Percentiles rank a stretch among this genome's conserved stretches.
Evolutionary conservation across 2,113 vertebrate species (phyloP).

Genomic region (Heterotis niloticus): DNA sequence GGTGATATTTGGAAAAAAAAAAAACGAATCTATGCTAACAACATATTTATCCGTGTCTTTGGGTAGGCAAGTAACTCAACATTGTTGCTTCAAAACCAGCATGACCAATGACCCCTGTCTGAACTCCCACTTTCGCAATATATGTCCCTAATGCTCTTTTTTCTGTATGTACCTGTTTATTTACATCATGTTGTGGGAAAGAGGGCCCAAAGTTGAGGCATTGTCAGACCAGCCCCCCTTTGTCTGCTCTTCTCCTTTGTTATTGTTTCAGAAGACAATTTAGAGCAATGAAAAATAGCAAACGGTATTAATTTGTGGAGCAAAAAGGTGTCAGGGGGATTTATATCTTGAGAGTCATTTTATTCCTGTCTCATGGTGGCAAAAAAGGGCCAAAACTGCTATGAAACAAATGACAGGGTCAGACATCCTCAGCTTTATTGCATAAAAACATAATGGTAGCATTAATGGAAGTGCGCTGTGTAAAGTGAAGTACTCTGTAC

Average conservation of each 20-base stretch:
- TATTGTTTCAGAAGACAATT: neutral
- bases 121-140: conserved; percentile 1
- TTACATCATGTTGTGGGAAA: neutral
- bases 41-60: conserved; percentile 13
- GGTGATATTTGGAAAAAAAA: conserved; percentile 10
- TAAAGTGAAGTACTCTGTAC: neutral
- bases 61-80: neutral
- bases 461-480: neutral
- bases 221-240: neutral
- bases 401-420: neutral
- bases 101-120: conserved; percentile 5
- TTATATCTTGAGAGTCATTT: neutral
- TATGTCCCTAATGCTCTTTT: neutral
- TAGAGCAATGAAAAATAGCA: neutral
- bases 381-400: neutral
- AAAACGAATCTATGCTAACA: conserved; percentile 17
- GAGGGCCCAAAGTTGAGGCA: neutral
- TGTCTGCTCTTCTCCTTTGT: neutral
- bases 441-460: neutral
- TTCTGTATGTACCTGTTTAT: conserved; percentile 8
- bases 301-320: neutral
- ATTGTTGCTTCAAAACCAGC: neutral
- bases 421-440: neutral
- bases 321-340: neutral
- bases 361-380: neutral